Base-by-base conservation (phyloP, 2,888 invertebrate genomes). In the Toxonevra muliebris region DNA sequence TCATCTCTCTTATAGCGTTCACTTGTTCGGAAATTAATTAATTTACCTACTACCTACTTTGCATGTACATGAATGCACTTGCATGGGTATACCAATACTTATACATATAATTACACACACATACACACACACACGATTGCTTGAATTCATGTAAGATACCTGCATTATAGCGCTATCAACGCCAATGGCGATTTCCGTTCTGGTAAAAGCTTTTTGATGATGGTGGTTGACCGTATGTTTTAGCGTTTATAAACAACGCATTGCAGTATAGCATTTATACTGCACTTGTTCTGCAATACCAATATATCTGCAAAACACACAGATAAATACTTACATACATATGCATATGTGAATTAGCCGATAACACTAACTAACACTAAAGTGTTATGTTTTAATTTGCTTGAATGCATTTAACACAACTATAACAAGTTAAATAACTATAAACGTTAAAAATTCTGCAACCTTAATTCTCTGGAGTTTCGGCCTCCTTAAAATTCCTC, bases 1-100 rank as follows among this genome's bases (percentile, higher is more conserved):
- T 43, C 68, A 64, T 63, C 64, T 68, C 53, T 59, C 58, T 60
- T 64, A 60, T 54, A 30, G 30, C 59, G 64, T 64, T 63, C 55
- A 60, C 57, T 57, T 68, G 64, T 58, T 59, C 64, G 68, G 63
- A 64, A 61, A 69, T 69, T 69, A 61, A 69, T 69, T 65, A 69
- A 69, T 69, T 69, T 65, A 69, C 68, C 65, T 69, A 65, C 68
- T 61, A 57, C 61, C 45, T 55, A 43, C 58, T 67, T 30, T 30
- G 30, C 30, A 30, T 30, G 30, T 30, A 30, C 30, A 4, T 30
- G 30, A n/a, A 48, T 48, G 48, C 48, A 48, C 48, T 48, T n/a
- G 7, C 30, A 30, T 30, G 7, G 2, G 50, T 52, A 52, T 58
- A 52, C 15, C 4, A 11, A 8, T 19, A 17, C 9, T 41, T 13